phyloP scores from a whole-genome alignment of 1,140 invertebrate species.

The Pseudoatta argentina region DNA sequence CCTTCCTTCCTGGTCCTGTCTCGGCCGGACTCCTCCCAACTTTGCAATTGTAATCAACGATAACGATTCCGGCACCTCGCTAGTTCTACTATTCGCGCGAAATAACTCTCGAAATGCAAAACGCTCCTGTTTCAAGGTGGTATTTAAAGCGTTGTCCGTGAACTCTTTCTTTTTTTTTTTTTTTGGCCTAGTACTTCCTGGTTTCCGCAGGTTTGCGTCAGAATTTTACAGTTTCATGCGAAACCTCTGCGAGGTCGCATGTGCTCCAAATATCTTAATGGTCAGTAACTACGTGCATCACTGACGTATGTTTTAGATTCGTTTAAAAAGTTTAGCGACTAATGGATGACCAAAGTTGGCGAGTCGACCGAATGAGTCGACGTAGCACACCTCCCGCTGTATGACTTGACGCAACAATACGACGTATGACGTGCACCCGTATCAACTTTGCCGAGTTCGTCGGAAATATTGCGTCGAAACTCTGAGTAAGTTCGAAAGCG shows the following conservation, averaged over 20 bases:
- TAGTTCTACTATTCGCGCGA: constrained; percentile 66
- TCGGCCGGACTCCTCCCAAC: constrained; percentile 54
- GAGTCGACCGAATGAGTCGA: background rate
- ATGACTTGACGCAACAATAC: constrained; percentile 38
- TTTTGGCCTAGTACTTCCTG: background rate
- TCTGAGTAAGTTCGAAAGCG: constrained; percentile 66
- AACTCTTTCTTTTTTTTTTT: too few species aligned
- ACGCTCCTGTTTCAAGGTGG: constrained; percentile 57
- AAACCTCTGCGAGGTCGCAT: background rate
- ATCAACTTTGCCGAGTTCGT: constrained; percentile 65
- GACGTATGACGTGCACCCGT: constrained; percentile 15
- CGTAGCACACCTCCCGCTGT: background rate
- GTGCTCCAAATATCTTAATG: background rate
- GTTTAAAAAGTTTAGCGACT: constrained; percentile 30
- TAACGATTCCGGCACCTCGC: constrained; percentile 73
- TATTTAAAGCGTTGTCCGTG: constrained; percentile 61
- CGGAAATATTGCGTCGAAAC: constrained; percentile 73
- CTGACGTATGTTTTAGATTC: background rate
- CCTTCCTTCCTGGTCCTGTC: constrained; percentile 56
- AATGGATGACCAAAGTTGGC: constrained; percentile 24
- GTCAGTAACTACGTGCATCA: background rate
- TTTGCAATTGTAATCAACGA: constrained; percentile 77
- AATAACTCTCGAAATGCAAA: constrained; percentile 71
- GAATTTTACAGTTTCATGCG: background rate
- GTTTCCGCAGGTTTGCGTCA: background rate